phyloP scores from a whole-genome alignment of 92 coral and sea anemone species.

The Epizoanthus rinbou region DNA sequence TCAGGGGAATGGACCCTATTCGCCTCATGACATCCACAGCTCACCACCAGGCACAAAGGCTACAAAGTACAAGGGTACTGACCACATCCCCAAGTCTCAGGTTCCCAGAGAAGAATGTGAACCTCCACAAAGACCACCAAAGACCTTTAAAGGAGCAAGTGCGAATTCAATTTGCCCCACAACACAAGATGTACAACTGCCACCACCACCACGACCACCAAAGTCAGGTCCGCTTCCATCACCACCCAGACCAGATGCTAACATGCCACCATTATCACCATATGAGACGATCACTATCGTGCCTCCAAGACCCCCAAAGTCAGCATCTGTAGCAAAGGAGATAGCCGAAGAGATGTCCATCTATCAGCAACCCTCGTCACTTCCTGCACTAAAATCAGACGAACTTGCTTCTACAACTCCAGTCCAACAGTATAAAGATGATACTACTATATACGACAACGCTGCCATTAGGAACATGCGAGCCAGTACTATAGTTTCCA shows the following conservation, averaged over 20 bases:
- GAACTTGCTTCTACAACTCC: background rate
- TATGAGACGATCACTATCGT: conserved; percentile 17
- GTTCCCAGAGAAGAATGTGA: conserved; percentile 21
- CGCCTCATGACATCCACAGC: background rate
- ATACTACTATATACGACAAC: conserved; percentile 26
- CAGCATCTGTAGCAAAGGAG: background rate
- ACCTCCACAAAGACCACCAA: conserved; percentile 38
- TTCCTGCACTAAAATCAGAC: background rate
- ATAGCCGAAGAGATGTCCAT: conserved; percentile 13
- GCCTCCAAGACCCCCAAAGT: conserved; percentile 27
- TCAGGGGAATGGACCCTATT: background rate
- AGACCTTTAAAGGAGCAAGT: background rate
- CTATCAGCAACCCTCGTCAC: conserved; percentile 34
- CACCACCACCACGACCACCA: conserved; percentile 47
- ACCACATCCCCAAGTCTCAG: background rate
- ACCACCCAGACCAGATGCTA: conserved; percentile 1
- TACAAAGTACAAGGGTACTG: background rate
- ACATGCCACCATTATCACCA: conserved; percentile 19
- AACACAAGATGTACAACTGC: background rate
- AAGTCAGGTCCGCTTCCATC: conserved; percentile 21
- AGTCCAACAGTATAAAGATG: background rate
- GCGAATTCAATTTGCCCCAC: background rate
- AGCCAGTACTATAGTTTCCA: background rate
- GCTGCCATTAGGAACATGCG: conserved; percentile 30
- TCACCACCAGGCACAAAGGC: conserved; percentile 12